phyloP scores from a whole-genome alignment of 1,140 invertebrate species.

The Antheraea mylitta region DNA sequence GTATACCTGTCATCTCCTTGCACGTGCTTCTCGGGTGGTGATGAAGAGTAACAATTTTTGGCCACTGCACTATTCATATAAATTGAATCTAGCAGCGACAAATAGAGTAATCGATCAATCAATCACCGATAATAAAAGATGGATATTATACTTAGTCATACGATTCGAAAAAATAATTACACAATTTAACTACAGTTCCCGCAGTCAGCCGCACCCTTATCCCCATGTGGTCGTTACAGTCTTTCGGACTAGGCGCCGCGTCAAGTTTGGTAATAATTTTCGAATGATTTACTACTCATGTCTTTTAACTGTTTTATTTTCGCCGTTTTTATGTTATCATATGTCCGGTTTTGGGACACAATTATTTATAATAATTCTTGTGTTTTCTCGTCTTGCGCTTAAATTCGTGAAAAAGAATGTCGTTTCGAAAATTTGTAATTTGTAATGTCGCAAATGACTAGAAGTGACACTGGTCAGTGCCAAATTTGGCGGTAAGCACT shows the following conservation, averaged over 20 bases:
- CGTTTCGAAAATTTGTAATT: background rate
- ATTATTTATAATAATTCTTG: background rate
- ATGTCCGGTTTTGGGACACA: background rate
- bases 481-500: background rate
- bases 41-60: too few species aligned
- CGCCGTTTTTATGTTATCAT: slow-evolving; percentile 1
- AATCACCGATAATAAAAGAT: too few species aligned
- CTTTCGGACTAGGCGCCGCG: slow-evolving; percentile 35
- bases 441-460: background rate
- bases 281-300: slow-evolving; percentile 53
- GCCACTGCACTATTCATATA: too few species aligned
- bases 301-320: slow-evolving; percentile 4
- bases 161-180: too few species aligned
- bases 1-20: too few species aligned
- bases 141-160: too few species aligned
- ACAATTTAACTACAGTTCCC: background rate
- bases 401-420: background rate
- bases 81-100: too few species aligned
- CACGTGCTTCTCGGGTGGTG: too few species aligned
- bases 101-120: too few species aligned
- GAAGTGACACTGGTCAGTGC: background rate
- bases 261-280: slow-evolving; percentile 44
- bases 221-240: slow-evolving; percentile 2
- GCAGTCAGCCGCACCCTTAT: background rate
- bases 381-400: too few species aligned